Evolutionary conservation across 2,113 vertebrate genomes (phyloP).

Genomic region (Ovis aries): DNA sequence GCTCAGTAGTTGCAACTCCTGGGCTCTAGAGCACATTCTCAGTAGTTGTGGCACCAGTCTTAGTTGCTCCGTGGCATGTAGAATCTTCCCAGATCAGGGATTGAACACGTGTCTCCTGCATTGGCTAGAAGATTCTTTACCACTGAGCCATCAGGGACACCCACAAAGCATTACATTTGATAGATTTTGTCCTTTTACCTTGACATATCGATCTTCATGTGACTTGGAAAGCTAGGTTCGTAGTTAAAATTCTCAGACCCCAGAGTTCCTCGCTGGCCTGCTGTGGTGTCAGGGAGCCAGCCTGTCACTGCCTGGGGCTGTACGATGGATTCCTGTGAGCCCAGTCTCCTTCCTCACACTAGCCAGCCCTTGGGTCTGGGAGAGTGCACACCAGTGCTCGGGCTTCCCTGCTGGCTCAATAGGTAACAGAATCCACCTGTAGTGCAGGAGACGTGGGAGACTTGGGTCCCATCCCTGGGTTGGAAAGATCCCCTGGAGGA

Average conservation of each 20-base stretch:
- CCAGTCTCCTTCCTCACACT: background rate
- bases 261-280: background rate
- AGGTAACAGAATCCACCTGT: background rate
- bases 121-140: background rate
- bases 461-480: background rate
- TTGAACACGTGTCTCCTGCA: background rate
- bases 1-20: background rate
- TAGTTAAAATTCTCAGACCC: background rate
- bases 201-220: background rate
- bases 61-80: background rate
- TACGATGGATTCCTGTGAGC: accelerated
- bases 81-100: background rate
- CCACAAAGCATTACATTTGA: background rate
- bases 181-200: background rate
- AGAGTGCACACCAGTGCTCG: accelerated
- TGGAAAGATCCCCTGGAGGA: background rate
- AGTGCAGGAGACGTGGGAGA: background rate
- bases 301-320: background rate
- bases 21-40: background rate
- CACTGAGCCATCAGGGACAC: background rate
- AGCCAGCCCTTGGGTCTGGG: background rate
- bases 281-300: background rate
- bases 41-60: background rate
- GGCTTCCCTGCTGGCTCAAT: background rate
- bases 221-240: background rate